Conservation (phyloP, 2,113 vertebrate species). For the Aegypius monachus region DNA sequence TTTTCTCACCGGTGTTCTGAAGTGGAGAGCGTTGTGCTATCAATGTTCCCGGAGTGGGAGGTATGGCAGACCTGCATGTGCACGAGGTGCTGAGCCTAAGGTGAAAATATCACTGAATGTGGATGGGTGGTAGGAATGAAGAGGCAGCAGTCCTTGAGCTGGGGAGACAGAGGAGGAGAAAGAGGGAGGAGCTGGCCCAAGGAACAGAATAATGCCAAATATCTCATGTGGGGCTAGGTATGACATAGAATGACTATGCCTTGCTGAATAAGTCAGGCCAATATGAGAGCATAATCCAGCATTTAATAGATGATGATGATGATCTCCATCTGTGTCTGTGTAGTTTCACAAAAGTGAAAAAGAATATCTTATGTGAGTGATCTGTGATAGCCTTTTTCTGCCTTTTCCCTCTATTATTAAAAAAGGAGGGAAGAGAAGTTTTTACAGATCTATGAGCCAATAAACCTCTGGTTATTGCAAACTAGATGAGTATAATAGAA, state of each 20-base stretch:
- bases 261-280: not conserved
- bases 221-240: not conserved
- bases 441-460: not conserved
- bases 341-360: not conserved
- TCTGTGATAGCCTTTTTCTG: not conserved
- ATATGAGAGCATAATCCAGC: not conserved
- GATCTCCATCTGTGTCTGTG: not conserved
- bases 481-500: not conserved
- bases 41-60: fast-evolving
- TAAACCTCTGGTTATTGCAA: not conserved
- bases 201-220: not conserved
- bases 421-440: not conserved
- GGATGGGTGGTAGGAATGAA: not conserved
- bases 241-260: not conserved
- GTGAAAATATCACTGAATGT: not conserved
- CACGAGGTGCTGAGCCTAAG: fast-evolving
- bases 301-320: not conserved
- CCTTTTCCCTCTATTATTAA: not conserved
- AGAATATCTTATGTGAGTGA: not conserved
- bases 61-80: not conserved
- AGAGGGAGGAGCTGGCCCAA: not conserved
- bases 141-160: not conserved
- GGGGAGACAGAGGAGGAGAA: not conserved
- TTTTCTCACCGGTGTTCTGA: not conserved
- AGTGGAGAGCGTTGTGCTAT: fast-evolving